Conservation (phyloP, 2,113 vertebrate genomes). For the Polypterus senegalus region DNA sequence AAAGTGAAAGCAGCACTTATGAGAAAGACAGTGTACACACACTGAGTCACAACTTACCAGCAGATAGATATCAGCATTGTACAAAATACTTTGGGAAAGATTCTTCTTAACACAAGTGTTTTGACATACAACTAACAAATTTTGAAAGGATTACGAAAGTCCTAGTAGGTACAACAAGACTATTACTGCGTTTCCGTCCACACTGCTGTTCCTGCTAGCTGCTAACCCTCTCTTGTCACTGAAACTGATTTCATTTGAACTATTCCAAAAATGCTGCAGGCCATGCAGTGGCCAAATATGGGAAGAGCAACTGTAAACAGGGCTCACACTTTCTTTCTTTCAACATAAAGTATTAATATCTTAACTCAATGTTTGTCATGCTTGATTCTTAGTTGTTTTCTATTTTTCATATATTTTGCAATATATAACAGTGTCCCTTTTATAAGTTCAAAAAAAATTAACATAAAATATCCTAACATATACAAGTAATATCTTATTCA, state of each 20-base stretch:
- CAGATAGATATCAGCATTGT: not conserved
- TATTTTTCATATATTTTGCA: too few relatives aligned
- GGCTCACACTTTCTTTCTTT: slow-evolving; percentile 7
- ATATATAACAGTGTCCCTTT: too few relatives aligned
- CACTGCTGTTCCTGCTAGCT: slow-evolving; percentile 18
- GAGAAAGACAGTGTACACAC: too few relatives aligned
- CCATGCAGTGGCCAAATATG: slow-evolving; percentile 51
- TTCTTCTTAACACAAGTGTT: not conserved
- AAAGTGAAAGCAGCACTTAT: too few relatives aligned
- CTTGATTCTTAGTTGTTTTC: too few relatives aligned
- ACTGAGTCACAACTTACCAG: not conserved
- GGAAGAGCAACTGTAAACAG: slow-evolving; percentile 41
- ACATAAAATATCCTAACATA: too few relatives aligned
- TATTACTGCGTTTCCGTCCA: slow-evolving; percentile 16
- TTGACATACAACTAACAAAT: slow-evolving; percentile 15
- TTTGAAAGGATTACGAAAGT: slow-evolving; percentile 17
- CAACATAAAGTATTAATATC: too few relatives aligned
- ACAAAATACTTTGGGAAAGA: not conserved
- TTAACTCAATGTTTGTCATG: too few relatives aligned
- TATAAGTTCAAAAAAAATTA: too few relatives aligned
- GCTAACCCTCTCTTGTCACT: slow-evolving; percentile 27
- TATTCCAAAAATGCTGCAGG: slow-evolving; percentile 50
- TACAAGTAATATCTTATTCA: too few relatives aligned
- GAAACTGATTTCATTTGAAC: slow-evolving; percentile 25
- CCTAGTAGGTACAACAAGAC: slow-evolving; percentile 12